phyloP scores from a whole-genome alignment of 2,888 invertebrate genomes.

The Busseola fusca region DNA sequence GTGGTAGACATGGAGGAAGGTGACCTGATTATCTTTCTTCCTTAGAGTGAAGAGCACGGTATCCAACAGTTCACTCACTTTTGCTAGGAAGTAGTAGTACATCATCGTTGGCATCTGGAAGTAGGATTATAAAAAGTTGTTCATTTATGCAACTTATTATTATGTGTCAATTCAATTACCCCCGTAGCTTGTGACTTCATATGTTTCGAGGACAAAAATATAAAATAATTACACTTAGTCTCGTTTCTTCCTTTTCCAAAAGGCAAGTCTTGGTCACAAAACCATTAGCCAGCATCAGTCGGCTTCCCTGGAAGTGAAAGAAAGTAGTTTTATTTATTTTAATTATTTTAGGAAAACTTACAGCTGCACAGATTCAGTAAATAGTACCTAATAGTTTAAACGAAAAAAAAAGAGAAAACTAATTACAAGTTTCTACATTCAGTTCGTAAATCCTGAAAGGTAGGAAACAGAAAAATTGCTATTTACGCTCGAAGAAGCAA shows the following conservation, averaged over 20 bases:
- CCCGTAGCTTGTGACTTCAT: background rate
- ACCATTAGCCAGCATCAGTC: conserved; percentile 37
- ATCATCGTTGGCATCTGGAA: conserved; percentile 75
- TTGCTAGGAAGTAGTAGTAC: conserved; percentile 92
- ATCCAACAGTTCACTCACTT: conserved; percentile 93
- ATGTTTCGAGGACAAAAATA: background rate
- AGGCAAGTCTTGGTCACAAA: conserved; percentile 53
- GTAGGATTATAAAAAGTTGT: background rate
- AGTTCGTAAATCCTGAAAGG: too few relatives aligned
- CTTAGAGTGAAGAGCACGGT: conserved; percentile 92
- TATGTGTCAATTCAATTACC: too few relatives aligned
- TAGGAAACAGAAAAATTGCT: too few relatives aligned
- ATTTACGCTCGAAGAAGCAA: too few relatives aligned
- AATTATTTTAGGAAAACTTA: too few relatives aligned
- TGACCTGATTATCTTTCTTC: conserved; percentile 89
- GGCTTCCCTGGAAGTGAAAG: conserved; percentile 32
- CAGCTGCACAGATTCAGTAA: too few relatives aligned
- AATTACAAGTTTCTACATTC: too few relatives aligned
- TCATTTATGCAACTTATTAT: background rate
- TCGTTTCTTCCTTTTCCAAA: conserved; percentile 51
- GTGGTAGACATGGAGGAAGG: conserved; percentile 97
- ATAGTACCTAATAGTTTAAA: too few relatives aligned
- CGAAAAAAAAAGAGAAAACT: too few relatives aligned
- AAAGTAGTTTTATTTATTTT: background rate
- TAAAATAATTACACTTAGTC: conserved; percentile 39